Evolutionary conservation across 2,797 vertebrate species (phyloP).

Genomic region (Natrix natrix): DNA sequence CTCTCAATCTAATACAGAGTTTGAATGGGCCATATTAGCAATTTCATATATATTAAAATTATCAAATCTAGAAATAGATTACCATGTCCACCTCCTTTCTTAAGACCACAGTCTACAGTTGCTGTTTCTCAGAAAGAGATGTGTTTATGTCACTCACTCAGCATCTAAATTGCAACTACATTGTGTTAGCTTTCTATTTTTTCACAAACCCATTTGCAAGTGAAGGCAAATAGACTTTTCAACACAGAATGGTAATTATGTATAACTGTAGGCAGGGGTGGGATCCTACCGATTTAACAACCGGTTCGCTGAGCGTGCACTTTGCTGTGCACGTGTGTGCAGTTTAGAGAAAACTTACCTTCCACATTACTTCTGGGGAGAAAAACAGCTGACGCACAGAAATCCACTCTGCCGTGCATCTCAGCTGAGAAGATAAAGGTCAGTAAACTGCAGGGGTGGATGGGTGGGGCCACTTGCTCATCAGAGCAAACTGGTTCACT

Average conservation of each 20-base stretch:
- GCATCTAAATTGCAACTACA: background rate
- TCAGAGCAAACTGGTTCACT: too few relatives aligned
- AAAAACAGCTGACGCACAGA: too few relatives aligned
- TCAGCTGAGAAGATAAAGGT: too few relatives aligned
- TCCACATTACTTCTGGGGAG: too few relatives aligned
- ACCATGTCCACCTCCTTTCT: background rate
- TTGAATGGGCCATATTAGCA: background rate
- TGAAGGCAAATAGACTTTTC: background rate
- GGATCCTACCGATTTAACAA: too few relatives aligned
- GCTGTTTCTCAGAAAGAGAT: background rate
- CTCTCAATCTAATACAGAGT: background rate
- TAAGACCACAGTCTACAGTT: background rate
- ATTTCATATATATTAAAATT: background rate
- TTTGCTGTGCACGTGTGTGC: too few relatives aligned
- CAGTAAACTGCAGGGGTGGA: too few relatives aligned
- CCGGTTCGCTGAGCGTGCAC: too few relatives aligned
- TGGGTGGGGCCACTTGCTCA: too few relatives aligned
- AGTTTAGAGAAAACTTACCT: too few relatives aligned
- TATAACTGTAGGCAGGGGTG: background rate
- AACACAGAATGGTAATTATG: background rate
- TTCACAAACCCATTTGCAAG: background rate
- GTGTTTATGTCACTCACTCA: background rate
- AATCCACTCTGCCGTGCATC: too few relatives aligned
- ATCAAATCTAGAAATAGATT: background rate
- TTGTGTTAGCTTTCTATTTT: background rate